These are phyloP conservation scores for Brachionus angularis DNA, from an alignment of 1,140 invertebrate species.

Conservation along the genomic window DNA sequence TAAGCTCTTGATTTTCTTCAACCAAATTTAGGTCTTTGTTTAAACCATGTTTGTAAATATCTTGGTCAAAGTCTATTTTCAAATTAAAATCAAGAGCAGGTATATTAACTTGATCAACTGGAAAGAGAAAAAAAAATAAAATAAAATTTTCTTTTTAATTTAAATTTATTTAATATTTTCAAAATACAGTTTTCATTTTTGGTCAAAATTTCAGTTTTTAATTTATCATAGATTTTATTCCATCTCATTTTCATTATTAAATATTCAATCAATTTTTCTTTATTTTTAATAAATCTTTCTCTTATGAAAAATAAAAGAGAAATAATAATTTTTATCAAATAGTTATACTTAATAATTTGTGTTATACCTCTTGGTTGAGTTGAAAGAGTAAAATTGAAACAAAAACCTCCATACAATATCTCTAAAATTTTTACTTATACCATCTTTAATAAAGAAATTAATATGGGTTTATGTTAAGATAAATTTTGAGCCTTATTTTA, in stretches of 20 bases:
- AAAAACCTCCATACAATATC: constrained; percentile 29
- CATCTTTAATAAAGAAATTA: constrained; percentile 12
- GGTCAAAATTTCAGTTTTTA: not conserved
- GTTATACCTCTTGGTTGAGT: constrained; percentile 31
- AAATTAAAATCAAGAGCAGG: not conserved
- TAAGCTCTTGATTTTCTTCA: constrained; percentile 27
- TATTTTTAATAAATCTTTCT: constrained; percentile 31
- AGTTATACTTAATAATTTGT: not conserved
- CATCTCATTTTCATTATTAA: constrained; percentile 14
- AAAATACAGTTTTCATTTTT: constrained; percentile 29
- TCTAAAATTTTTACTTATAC: not conserved
- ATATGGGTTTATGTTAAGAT: not conserved
- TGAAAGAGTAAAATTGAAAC: constrained; percentile 27
- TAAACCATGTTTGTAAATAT: not conserved
- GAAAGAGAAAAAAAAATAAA: not conserved
- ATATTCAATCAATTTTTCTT: constrained; percentile 27
- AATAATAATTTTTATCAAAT: not conserved
- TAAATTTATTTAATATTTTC: not conserved
- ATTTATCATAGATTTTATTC: constrained; percentile 9
- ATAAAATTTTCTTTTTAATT: not conserved
- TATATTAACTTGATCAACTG: not conserved
- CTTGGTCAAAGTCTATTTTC: not conserved
- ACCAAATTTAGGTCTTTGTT: not conserved
- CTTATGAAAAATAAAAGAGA: constrained; percentile 1
- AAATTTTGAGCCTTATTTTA: not conserved